Conservation (phyloP, 2,888 invertebrate genomes). For the Melieria picta region DNA sequence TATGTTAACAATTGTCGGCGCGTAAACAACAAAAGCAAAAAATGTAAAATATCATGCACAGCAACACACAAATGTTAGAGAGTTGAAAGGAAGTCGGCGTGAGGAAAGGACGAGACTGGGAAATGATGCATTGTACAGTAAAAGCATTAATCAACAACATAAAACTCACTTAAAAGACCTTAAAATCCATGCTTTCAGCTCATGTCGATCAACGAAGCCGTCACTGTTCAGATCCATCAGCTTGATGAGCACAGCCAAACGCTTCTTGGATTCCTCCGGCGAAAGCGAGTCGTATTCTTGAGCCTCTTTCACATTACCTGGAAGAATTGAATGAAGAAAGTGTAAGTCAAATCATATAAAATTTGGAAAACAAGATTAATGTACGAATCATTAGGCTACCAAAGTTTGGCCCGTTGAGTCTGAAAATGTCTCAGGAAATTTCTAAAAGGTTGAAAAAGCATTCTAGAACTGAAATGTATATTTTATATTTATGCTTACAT, state of each 20-base stretch:
- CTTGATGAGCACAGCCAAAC: slow-evolving; percentile 78
- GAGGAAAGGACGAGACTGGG: too few species aligned
- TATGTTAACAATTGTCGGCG: neutral
- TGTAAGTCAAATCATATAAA: neutral
- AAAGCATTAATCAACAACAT: slow-evolving; percentile 57
- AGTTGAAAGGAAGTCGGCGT: too few species aligned
- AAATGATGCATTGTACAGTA: slow-evolving; percentile 3
- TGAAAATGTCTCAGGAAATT: too few species aligned
- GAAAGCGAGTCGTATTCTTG: slow-evolving; percentile 90
- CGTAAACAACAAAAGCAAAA: neutral
- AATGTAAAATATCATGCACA: neutral
- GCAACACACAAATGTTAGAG: neutral
- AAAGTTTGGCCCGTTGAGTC: too few species aligned
- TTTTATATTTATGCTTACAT: neutral
- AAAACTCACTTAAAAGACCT: slow-evolving; percentile 82
- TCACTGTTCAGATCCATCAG: slow-evolving; percentile 92
- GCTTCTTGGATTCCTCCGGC: slow-evolving; percentile 84
- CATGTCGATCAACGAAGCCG: slow-evolving; percentile 78
- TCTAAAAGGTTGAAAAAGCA: too few species aligned
- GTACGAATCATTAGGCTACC: too few species aligned
- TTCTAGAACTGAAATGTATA: too few species aligned
- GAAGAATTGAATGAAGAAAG: slow-evolving; percentile 38
- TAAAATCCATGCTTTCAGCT: slow-evolving; percentile 92
- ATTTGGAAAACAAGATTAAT: neutral
- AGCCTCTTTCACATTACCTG: slow-evolving; percentile 89